phyloP scores from a whole-genome alignment of 2,113 vertebrate genomes.

The Hippocampus abdominalis region DNA sequence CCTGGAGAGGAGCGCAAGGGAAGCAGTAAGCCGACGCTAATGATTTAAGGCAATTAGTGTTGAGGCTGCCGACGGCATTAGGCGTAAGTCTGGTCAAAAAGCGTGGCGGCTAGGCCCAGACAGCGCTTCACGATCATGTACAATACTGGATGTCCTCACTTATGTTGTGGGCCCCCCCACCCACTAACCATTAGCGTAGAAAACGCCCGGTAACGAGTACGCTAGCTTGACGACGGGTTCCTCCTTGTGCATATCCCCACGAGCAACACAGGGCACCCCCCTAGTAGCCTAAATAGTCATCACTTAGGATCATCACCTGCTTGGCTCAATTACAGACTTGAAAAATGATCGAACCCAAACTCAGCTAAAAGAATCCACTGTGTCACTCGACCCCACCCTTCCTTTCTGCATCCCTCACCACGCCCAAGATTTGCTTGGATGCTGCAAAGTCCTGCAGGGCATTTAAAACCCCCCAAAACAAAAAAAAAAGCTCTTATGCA shows the following conservation, averaged over 20 bases:
- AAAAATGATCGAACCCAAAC: neutral
- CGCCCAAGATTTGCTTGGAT: conserved; percentile 2
- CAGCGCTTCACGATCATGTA: conserved; percentile 1
- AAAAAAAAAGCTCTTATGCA: neutral
- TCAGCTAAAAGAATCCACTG: neutral
- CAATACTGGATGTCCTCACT: neutral
- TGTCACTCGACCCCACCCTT: neutral
- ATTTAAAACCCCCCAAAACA: neutral
- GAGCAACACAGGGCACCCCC: neutral
- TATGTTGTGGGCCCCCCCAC: neutral
- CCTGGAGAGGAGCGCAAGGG: conserved; percentile 80
- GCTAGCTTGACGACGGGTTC: conserved; percentile 2
- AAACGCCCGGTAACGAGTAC: neutral
- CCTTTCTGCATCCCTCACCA: conserved; percentile 5
- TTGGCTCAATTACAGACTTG: neutral
- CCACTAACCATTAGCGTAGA: neutral
- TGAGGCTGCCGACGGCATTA: conserved; percentile 47
- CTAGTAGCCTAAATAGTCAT: neutral
- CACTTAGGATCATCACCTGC: neutral
- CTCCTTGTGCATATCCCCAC: neutral
- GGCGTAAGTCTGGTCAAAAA: conserved; percentile 59
- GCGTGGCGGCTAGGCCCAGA: conserved; percentile 51
- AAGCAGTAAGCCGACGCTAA: conserved; percentile 77
- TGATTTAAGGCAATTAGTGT: conserved; percentile 63
- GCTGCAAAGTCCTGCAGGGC: neutral